A percentile compares a stretch with the other conserved stretches of the same genome.
phyloP scores from a whole-genome alignment of 2,797 vertebrate genomes.

The Aplochiton taeniatus region DNA sequence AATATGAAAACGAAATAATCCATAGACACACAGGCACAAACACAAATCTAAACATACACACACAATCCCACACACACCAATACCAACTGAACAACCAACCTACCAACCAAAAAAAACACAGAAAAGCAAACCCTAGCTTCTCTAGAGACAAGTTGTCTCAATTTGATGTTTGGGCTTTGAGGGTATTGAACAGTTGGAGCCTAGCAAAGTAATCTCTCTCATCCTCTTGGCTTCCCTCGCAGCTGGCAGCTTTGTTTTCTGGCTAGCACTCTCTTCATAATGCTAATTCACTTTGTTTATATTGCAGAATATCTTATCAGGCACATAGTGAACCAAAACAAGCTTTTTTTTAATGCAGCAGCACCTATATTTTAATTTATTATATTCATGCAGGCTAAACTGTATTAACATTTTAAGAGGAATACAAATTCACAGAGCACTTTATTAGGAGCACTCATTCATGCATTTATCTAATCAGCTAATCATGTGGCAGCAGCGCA shows the following conservation, averaged over 20 bases:
- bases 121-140: conserved; percentile 23
- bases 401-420: too few species aligned
- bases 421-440: too few species aligned
- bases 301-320: conserved; percentile 2
- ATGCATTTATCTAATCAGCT: too few species aligned
- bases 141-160: conserved; percentile 28
- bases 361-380: too few species aligned
- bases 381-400: too few species aligned
- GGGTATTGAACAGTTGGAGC: conserved; percentile 51
- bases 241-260: conserved; percentile 45
- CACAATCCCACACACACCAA: not conserved
- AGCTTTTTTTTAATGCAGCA: too few species aligned
- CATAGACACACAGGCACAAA: not conserved
- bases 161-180: conserved; percentile 46
- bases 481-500: too few species aligned
- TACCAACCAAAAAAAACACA: too few species aligned
- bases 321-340: too few species aligned
- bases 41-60: not conserved
- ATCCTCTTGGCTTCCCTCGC: conserved; percentile 45
- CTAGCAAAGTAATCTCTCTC: conserved; percentile 51
- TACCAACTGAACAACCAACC: too few species aligned
- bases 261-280: conserved; percentile 7
- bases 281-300: not conserved
- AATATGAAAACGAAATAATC: not conserved
- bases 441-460: too few species aligned